Conservation (phyloP, 2,888 invertebrate genomes). For the Congeria kusceri region DNA sequence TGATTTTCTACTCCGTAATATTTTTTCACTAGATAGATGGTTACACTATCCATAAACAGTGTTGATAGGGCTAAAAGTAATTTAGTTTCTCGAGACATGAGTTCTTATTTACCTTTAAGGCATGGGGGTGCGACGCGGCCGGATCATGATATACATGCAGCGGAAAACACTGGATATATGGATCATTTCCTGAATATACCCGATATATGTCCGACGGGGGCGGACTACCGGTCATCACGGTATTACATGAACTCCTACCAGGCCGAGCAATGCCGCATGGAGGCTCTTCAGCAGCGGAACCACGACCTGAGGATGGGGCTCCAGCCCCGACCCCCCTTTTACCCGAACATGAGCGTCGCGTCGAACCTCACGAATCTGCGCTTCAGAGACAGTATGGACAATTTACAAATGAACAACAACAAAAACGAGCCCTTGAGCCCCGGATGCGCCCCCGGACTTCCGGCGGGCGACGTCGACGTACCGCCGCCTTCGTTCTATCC, state of each 20-base stretch:
- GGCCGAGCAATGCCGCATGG: conserved; percentile 81
- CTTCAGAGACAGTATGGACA: conserved; percentile 75
- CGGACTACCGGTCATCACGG: conserved; percentile 77
- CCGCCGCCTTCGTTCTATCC: conserved; percentile 80
- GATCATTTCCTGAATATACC: conserved; percentile 83
- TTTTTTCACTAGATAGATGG: conserved; percentile 77
- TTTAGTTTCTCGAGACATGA: conserved; percentile 74
- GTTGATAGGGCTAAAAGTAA: conserved; percentile 64
- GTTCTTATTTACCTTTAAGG: conserved; percentile 81
- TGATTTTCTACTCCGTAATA: conserved; percentile 77
- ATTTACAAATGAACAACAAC: conserved; percentile 71
- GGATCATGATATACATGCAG: conserved; percentile 72
- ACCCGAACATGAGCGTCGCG: conserved; percentile 80
- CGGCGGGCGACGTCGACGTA: conserved; percentile 66
- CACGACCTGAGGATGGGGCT: conserved; percentile 80
- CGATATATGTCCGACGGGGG: conserved; percentile 80
- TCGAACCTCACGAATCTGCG: conserved; percentile 73
- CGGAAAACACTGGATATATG: conserved; percentile 79
- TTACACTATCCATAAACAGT: conserved; percentile 74
- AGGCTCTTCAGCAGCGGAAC: conserved; percentile 79
- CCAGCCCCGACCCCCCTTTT: conserved; percentile 78
- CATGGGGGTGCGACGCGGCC: conserved; percentile 71
- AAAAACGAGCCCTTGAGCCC: conserved; percentile 76
- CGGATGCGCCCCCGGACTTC: conserved; percentile 70
- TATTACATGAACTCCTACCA: conserved; percentile 80